These are phyloP conservation scores for Blennius ocellaris DNA, from an alignment of 2,113 vertebrate genomes.

Conservation along the genomic window DNA sequence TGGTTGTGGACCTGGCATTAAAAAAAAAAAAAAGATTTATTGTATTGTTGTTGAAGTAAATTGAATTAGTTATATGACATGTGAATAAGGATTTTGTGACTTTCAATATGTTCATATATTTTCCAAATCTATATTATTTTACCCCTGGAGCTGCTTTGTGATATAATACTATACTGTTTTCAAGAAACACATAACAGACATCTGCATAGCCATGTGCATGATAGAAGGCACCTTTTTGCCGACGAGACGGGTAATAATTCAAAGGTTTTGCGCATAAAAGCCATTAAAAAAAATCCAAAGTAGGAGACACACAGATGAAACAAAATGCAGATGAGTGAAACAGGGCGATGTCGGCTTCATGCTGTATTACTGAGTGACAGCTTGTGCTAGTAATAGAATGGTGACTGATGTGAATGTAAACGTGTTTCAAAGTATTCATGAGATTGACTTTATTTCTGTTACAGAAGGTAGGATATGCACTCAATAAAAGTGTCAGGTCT, in stretches of 20 bases:
- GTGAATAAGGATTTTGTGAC: too few species aligned
- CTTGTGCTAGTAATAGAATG: background rate
- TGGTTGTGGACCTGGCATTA: background rate
- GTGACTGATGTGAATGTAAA: background rate
- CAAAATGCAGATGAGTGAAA: background rate
- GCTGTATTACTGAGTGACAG: background rate
- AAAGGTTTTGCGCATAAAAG: background rate
- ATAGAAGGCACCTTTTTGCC: background rate
- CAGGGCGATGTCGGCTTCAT: background rate
- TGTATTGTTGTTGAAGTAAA: too few species aligned
- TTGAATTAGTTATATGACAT: too few species aligned
- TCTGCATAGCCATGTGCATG: background rate
- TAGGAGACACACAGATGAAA: background rate
- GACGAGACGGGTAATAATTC: background rate
- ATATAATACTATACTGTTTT: too few species aligned
- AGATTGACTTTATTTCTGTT: background rate
- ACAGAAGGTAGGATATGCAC: background rate
- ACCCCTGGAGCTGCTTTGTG: too few species aligned
- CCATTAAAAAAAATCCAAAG: background rate
- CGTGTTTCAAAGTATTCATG: conserved; percentile 4
- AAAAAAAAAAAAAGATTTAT: background rate
- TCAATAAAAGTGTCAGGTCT: background rate
- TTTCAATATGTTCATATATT: too few species aligned
- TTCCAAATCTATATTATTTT: too few species aligned
- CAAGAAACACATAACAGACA: background rate